Evolutionary conservation across 2,797 vertebrate species (phyloP).

Genomic region (Rhadinocentrus ornatus): DNA sequence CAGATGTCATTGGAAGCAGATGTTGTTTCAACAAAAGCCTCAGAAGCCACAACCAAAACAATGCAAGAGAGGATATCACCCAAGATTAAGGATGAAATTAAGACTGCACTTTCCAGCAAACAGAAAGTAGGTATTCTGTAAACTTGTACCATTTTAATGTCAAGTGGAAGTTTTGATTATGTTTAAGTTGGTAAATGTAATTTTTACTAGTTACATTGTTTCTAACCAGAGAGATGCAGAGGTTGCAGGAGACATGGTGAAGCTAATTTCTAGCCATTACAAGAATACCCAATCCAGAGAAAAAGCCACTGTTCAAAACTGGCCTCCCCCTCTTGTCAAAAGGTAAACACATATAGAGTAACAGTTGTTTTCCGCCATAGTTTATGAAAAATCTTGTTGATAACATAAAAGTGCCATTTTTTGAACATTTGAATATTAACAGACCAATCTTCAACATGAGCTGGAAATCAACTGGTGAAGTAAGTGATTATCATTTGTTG

Average conservation of each 20-base stretch:
- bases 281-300: conserved; percentile 30
- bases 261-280: conserved; percentile 78
- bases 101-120: conserved; percentile 40
- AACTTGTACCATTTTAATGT: conserved; percentile 2
- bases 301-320: conserved; percentile 29
- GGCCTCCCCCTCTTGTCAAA: conserved; percentile 38
- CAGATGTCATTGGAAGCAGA: conserved; percentile 18
- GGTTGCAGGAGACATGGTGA: conserved; percentile 73
- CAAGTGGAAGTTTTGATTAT: not conserved
- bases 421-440: conserved; percentile 18
- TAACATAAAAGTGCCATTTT: not conserved
- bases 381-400: not conserved
- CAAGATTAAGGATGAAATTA: conserved; percentile 14
- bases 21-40: conserved; percentile 15
- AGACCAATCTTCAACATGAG: conserved; percentile 67
- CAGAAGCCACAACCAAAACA: conserved; percentile 42
- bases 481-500: conserved; percentile 53
- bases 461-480: conserved; percentile 57
- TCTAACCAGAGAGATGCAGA: conserved; percentile 60
- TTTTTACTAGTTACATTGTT: conserved; percentile 1
- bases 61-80: conserved; percentile 24
- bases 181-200: not conserved
- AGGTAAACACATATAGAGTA: conserved; percentile 53
- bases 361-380: not conserved
- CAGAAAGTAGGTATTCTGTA: conserved; percentile 62